phyloP scores from a whole-genome alignment of 1,140 invertebrate species.

The Conopomorpha cramerella region DNA sequence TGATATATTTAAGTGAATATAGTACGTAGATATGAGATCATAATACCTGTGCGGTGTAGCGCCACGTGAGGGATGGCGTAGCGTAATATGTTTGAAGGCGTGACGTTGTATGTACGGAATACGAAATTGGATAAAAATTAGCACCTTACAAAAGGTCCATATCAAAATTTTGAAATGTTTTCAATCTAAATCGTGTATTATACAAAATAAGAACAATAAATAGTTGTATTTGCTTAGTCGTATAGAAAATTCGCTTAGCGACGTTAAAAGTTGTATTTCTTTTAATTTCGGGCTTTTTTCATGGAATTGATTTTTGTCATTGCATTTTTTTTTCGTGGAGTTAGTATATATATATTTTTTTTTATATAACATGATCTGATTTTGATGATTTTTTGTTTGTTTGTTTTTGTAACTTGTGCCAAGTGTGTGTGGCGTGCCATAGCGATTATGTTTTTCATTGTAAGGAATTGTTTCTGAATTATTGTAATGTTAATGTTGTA shows the following conservation, averaged over 20 bases:
- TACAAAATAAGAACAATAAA: slow-evolving; percentile 50
- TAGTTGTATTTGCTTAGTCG: slow-evolving; percentile 45
- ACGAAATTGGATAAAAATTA: too few relatives aligned
- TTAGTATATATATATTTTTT: slow-evolving; percentile 4
- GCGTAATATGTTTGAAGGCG: too few relatives aligned
- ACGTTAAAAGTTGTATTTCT: slow-evolving; percentile 42
- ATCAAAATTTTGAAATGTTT: slow-evolving; percentile 50
- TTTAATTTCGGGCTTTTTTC: too few relatives aligned
- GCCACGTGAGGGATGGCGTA: too few relatives aligned
- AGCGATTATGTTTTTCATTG: slow-evolving; percentile 19
- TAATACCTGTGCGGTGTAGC: too few relatives aligned
- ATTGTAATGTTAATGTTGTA: slow-evolving; percentile 29
- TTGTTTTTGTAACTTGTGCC: too few relatives aligned
- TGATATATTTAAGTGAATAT: too few relatives aligned
- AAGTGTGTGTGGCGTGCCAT: slow-evolving; percentile 22
- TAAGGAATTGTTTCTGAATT: slow-evolving; percentile 25
- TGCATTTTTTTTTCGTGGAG: slow-evolving; percentile 9
- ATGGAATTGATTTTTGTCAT: slow-evolving; percentile 12
- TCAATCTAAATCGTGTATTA: slow-evolving; percentile 51
- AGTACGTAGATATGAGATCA: too few relatives aligned
- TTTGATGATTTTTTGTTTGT: slow-evolving; percentile 11
- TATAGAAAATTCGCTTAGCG: slow-evolving; percentile 9
- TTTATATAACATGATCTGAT: slow-evolving; percentile 11
- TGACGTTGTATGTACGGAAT: too few relatives aligned
- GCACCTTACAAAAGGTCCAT: too few relatives aligned